A percentile compares a stretch with the other conserved stretches of the same genome.
Conservation (phyloP, 1,140 invertebrate genomes). For the Drosophila yakuba region DNA sequence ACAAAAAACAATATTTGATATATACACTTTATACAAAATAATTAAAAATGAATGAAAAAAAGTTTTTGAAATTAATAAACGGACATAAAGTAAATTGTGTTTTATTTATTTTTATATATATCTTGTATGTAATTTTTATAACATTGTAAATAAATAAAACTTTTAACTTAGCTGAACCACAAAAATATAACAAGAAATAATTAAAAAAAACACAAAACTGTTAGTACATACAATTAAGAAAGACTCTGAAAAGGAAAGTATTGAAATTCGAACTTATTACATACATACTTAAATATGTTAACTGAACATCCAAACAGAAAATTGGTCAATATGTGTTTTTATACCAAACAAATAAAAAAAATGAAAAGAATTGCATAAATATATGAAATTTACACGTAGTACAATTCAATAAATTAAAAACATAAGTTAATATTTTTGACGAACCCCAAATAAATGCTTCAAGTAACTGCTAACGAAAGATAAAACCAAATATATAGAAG, state of each 20-base stretch:
- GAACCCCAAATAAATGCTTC: conserved; percentile 52
- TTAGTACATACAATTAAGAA: conserved; percentile 58
- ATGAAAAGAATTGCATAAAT: conserved; percentile 43
- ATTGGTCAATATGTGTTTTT: conserved; percentile 81
- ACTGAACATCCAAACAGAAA: conserved; percentile 56
- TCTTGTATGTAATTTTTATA: conserved; percentile 60
- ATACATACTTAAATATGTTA: conserved; percentile 76
- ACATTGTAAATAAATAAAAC: conserved; percentile 55
- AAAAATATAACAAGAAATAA: conserved; percentile 29
- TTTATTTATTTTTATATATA: conserved; percentile 69
- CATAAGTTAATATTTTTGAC: conserved; percentile 33
- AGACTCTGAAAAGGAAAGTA: conserved; percentile 75
- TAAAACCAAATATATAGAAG: conserved; percentile 38
- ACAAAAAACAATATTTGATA: conserved; percentile 72
- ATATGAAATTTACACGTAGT: conserved; percentile 81
- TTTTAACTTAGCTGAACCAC: conserved; percentile 52
- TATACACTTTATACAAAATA: conserved; percentile 76
- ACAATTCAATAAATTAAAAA: conserved; percentile 75
- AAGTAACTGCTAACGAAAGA: conserved; percentile 43
- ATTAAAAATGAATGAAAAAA: conserved; percentile 19
- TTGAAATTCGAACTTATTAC: conserved; percentile 82
- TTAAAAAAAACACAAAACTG: conserved; percentile 37
- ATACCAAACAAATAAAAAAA: conserved; percentile 45
- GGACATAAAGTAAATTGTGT: conserved; percentile 73
- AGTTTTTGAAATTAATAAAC: conserved; percentile 76